phyloP scores from a whole-genome alignment of 2,888 invertebrate genomes.

The Tortricodes alternella region DNA sequence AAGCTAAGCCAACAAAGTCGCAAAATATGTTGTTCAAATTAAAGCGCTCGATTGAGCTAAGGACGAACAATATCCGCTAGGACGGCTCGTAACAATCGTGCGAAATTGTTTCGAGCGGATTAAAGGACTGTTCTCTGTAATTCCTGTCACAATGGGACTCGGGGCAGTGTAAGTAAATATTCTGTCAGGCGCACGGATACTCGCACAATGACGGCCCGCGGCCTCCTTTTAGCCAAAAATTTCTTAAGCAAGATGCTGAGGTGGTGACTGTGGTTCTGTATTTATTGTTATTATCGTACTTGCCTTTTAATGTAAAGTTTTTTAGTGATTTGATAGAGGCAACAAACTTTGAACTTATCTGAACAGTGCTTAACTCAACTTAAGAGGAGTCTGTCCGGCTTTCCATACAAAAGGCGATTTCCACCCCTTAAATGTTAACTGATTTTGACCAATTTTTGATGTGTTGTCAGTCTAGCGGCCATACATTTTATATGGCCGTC shows the following conservation, averaged over 20 bases:
- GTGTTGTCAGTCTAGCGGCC: too few species aligned
- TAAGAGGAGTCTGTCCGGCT: too few species aligned
- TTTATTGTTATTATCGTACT: too few species aligned
- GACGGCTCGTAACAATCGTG: slow-evolving; percentile 52
- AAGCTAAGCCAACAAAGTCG: slow-evolving; percentile 8
- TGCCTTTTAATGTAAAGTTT: too few species aligned
- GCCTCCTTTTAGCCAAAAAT: slow-evolving; percentile 63
- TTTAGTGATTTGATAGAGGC: too few species aligned
- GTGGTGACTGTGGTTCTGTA: slow-evolving; percentile 14
- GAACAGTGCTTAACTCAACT: too few species aligned
- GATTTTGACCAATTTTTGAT: too few species aligned
- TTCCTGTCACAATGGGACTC: slow-evolving; percentile 59
- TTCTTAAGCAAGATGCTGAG: slow-evolving; percentile 29
- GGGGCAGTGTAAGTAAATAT: slow-evolving; percentile 63
- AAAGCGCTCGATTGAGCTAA: slow-evolving; percentile 45
- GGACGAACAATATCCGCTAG: slow-evolving; percentile 44
- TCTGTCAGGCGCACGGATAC: slow-evolving; percentile 67
- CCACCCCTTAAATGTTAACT: too few species aligned
- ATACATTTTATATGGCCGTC: too few species aligned
- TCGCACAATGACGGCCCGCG: slow-evolving; percentile 57
- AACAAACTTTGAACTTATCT: too few species aligned
- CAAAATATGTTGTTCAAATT: slow-evolving; percentile 33
- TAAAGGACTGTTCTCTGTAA: slow-evolving; percentile 59
- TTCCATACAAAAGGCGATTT: too few species aligned
- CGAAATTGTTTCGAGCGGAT: slow-evolving; percentile 65